phyloP scores from a whole-genome alignment of 64 coral and sea anemone species.

The Astreopora myriophthalma region DNA sequence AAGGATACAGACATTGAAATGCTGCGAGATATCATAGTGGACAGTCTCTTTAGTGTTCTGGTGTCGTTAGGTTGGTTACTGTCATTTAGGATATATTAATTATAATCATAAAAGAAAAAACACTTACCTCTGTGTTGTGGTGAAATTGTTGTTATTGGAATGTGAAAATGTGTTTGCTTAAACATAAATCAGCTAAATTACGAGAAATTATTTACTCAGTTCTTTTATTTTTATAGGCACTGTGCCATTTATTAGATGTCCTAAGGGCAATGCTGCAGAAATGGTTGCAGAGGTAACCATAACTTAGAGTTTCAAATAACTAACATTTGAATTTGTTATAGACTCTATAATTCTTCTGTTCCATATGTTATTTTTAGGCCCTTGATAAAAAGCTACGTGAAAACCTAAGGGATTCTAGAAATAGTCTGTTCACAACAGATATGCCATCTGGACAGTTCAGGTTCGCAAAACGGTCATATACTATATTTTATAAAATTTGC shows the following conservation, averaged over 20 bases:
- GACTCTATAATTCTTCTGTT: not conserved
- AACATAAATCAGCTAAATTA: not conserved
- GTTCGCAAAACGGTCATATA: conserved; percentile 23
- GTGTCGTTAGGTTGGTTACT: conserved; percentile 84
- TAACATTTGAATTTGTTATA: not conserved
- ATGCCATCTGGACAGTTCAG: conserved; percentile 97
- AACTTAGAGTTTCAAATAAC: not conserved
- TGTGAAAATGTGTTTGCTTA: too few species aligned
- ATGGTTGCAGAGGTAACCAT: conserved; percentile 93
- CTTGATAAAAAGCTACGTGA: conserved; percentile 97
- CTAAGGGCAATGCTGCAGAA: conserved; percentile 95
- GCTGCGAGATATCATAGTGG: conserved; percentile 88
- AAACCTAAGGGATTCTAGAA: conserved; percentile 95
- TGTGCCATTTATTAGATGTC: conserved; percentile 96
- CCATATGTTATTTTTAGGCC: conserved; percentile 58
- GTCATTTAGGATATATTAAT: not conserved
- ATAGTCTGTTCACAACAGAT: conserved; percentile 95
- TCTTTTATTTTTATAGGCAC: conserved; percentile 53
- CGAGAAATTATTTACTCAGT: not conserved
- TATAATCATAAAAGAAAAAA: too few species aligned
- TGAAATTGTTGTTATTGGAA: too few species aligned
- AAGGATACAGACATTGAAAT: conserved; percentile 99
- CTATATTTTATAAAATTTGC: not conserved
- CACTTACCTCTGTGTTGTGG: too few species aligned
- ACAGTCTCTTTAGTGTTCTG: conserved; percentile 97